Conservation (phyloP, 2,888 invertebrate species). For the Drosophila quinaria region DNA sequence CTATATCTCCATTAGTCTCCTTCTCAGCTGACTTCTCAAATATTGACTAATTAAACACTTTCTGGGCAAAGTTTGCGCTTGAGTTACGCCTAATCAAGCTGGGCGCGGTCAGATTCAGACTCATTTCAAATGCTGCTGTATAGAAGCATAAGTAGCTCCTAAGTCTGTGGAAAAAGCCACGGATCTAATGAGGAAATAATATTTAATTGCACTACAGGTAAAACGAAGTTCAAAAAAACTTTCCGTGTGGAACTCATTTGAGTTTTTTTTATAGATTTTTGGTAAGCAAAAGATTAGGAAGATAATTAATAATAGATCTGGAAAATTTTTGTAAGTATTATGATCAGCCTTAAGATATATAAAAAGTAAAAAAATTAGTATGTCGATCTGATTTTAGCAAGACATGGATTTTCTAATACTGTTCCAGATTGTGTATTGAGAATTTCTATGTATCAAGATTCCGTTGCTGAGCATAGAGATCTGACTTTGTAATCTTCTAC, state of each 20-base stretch:
- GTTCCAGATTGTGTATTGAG: no score
- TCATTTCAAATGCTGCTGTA: background rate
- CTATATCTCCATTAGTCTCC: conserved; percentile 16
- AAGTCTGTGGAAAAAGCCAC: background rate
- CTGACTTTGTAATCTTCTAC: no score
- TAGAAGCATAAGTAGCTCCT: background rate
- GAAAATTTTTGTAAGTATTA: no score
- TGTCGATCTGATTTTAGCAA: background rate
- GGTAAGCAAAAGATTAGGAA: background rate
- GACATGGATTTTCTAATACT: no score
- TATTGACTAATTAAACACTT: conserved; percentile 64
- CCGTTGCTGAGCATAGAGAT: background rate
- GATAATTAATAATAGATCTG: background rate
- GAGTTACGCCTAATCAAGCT: conserved; percentile 57
- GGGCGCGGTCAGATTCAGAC: conserved; percentile 21
- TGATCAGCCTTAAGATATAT: no score
- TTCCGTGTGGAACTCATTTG: background rate
- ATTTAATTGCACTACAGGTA: background rate
- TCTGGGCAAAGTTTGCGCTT: conserved; percentile 51
- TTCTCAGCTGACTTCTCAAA: conserved; percentile 18
- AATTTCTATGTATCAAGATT: background rate
- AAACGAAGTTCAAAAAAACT: background rate
- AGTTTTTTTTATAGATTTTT: background rate
- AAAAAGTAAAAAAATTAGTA: no score
- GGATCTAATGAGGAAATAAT: background rate